Evolutionary conservation across 1,140 invertebrate genomes (phyloP), one percentile per base, ranked within the genome.

Genomic region (Popillia japonica): DNA sequence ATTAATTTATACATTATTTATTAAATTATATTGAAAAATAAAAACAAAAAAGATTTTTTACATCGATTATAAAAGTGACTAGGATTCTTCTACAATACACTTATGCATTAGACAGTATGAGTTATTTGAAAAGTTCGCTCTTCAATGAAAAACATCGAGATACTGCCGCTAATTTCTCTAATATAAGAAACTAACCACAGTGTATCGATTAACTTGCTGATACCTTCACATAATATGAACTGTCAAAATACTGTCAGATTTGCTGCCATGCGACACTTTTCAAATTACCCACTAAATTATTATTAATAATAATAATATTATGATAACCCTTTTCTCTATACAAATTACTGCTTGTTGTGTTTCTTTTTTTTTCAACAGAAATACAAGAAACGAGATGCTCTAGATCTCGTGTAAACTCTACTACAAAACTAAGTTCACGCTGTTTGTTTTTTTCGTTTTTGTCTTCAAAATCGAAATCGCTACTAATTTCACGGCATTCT

Each of bases 21-120:
- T 68, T 68, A 68, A 68, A 20, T 68, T 68, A 68, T 68, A 23
- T 68, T 55, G 48, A 55, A 55, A 55, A 55, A 55, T 11, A 68
- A 64, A 64, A 20, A 68, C 27, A 34, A 34, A 34, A 34, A 34
- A 34, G 27, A 34, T 34, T 74, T 74, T 74, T 44, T 74, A 74
- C 72, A 74, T 74, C 72, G 41, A 74, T 40, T 74, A 74, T 41
- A 74, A 74, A 74, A 74, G 72, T 74, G 72, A 74, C 72, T 74
- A 74, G 72, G 72, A 74, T 74, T 74, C 72, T 40, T 27, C 72
- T 74, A 74, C 34, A 14, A 42, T 68, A 68, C 61, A 68, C 14
- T 14, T 48, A 48, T 48, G 44, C n/a, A 48, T 48, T 14, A 48
- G 44, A 48, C 10, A 14, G n/a, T n/a, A 14, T 55, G 48, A 17